Evolutionary conservation across 2,797 vertebrate species (phyloP).

Genomic region (Cryptoblepharus egeriae): DNA sequence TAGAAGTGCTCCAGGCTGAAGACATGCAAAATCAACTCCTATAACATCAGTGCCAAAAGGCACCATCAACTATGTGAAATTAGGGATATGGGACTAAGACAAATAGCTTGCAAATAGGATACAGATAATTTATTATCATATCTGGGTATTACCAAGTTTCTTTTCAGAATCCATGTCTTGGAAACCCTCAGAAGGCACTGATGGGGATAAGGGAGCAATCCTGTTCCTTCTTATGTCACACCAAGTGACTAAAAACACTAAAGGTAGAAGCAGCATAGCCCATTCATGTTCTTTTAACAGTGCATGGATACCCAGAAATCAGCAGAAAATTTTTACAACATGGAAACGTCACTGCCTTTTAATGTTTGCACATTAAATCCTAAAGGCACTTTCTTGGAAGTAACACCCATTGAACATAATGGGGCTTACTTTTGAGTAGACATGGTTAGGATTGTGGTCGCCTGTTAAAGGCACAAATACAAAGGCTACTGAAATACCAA

Average conservation of each 20-base stretch:
- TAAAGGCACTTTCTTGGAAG: too few relatives aligned
- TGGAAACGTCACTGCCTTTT: background rate
- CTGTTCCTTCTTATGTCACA: background rate
- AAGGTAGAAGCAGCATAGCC: too few relatives aligned
- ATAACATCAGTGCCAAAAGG: too few relatives aligned
- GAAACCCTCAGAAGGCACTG: background rate
- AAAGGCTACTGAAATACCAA: background rate
- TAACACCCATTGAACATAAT: too few relatives aligned
- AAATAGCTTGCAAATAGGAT: too few relatives aligned
- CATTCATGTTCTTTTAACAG: background rate
- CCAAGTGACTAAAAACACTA: too few relatives aligned
- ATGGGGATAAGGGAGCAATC: background rate
- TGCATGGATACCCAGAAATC: background rate
- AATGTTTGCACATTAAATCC: background rate
- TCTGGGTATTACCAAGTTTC: background rate
- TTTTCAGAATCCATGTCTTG: background rate
- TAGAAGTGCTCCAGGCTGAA: background rate
- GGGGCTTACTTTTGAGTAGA: too few relatives aligned
- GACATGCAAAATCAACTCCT: background rate
- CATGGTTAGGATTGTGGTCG: too few relatives aligned
- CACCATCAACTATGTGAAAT: too few relatives aligned
- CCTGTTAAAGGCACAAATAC: background rate
- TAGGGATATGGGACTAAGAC: too few relatives aligned
- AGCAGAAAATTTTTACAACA: background rate
- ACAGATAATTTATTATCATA: too few relatives aligned